These are phyloP conservation scores for Gulo gulo DNA, from an alignment of 2,113 vertebrate genomes.

Conservation along the genomic window DNA sequence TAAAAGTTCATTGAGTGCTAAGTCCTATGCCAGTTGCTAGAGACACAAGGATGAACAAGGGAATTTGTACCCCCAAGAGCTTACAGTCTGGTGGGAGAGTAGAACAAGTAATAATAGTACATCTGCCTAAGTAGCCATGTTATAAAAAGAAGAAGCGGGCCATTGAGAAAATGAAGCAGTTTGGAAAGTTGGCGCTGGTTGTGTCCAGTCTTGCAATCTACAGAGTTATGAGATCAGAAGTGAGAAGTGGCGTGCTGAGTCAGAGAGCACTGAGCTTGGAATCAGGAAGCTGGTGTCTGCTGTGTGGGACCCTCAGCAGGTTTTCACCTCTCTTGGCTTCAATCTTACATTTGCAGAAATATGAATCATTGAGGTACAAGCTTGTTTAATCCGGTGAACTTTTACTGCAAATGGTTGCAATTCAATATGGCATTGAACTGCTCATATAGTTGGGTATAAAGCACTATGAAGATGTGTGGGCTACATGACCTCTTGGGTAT, in stretches of 20 bases:
- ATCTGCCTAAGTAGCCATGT: neutral
- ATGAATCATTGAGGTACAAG: neutral
- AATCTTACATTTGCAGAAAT: neutral
- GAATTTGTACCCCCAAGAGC: neutral
- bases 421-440: neutral
- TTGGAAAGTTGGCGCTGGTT: neutral
- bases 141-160: neutral
- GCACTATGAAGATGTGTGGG: neutral
- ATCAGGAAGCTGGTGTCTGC: neutral
- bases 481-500: neutral
- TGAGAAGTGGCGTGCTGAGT: accelerated
- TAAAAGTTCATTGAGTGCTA: neutral
- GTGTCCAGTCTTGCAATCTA: neutral
- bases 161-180: neutral
- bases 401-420: neutral
- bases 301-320: neutral
- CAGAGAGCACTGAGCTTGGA: neutral
- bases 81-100: neutral
- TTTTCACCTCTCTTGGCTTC: neutral
- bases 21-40: neutral
- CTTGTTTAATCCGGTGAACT: neutral
- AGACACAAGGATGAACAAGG: neutral
- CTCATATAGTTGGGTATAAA: neutral
- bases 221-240: neutral
- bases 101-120: neutral